Evolutionary conservation across 1,140 invertebrate genomes (phyloP), one percentile per base, ranked within the genome.

Genomic region (Agrypnia vestita): DNA sequence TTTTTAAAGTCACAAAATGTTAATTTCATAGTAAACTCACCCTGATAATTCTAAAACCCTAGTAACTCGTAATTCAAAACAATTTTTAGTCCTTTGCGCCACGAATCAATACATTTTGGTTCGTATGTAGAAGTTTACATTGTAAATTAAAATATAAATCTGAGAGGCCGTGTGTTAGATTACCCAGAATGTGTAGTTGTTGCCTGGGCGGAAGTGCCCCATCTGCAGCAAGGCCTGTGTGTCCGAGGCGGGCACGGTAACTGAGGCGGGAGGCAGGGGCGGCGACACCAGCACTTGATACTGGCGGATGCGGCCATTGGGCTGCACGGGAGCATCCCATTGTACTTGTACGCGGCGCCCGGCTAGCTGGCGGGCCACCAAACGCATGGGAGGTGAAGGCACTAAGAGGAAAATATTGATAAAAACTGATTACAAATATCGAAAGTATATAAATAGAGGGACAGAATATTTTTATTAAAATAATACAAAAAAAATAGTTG

Each of bases 161-260:
- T n/a, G n/a, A n/a, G n/a, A n/a, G n/a, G 25, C 86, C 8, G 51
- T 6, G 8, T 3, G 25, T 6, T 15, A 25, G 25, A 15, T 72
- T 56, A 94, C 94, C 93, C 93, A 95, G 87, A 96, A 95, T 0
- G 92, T 92, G 85, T 96, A 96, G 73, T 91, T 91, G 4, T 84
- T 86, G 17, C 91, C 90, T 15, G 92, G 90, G 69, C 90, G 87
- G 82, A 95, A 96, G 76, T 90, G 88, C 4, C 90, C 86, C 21
- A 89, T 89, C 6, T 93, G 85, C 3, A 91, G 81, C 21, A 90
- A 87, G 3, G 91, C 47, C 84, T 91, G 84, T 88, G 92, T 84
- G 84, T 85, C 47, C 89, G 90, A 10, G 51, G 79, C 76, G 0
- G 78, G 72, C 17, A 86, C 84, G 21, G 82, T 76, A 56, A 85